Percentiles rank a stretch among this genome's conserved stretches.
These are phyloP conservation scores for Protonemura montana DNA, from an alignment of 2,888 invertebrate genomes.

Conservation along the genomic window DNA sequence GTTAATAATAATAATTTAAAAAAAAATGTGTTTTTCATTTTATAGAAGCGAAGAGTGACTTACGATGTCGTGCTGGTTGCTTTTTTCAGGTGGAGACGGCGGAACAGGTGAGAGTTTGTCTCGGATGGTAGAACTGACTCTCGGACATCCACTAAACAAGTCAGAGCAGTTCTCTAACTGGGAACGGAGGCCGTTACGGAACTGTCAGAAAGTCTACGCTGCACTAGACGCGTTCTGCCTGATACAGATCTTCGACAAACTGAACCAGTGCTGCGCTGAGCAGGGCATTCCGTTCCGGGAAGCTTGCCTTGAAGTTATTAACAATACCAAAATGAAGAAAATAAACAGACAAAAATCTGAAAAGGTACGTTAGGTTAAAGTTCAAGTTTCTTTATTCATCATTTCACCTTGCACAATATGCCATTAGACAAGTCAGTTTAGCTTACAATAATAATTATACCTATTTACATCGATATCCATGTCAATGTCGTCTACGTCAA, in stretches of 20 bases:
- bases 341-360: constrained; percentile 43
- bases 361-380: not conserved
- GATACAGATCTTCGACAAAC: constrained; percentile 76
- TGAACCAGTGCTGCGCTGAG: constrained; percentile 63
- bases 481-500: too few species aligned
- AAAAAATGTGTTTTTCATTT: too few species aligned
- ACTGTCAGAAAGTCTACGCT: constrained; percentile 82
- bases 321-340: constrained; percentile 45
- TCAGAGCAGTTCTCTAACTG: constrained; percentile 92
- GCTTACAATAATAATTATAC: too few species aligned
- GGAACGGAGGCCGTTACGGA: constrained; percentile 82
- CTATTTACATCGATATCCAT: too few species aligned
- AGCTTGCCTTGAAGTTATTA: constrained; percentile 65
- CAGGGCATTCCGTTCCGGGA: constrained; percentile 70
- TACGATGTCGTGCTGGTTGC: too few species aligned
- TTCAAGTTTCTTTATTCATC: too few species aligned
- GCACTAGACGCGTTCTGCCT: constrained; percentile 90
- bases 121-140: constrained; percentile 76
- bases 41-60: too few species aligned
- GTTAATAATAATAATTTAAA: too few species aligned
- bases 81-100: constrained; percentile 56
- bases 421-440: too few species aligned
- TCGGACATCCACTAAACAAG: constrained; percentile 81
- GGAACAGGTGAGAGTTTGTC: constrained; percentile 73
- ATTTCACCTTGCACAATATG: too few species aligned